A percentile compares a stretch with the other conserved stretches of the same genome.
phyloP scores from a whole-genome alignment of 2,113 vertebrate genomes.

The Triplophysa siluroides region DNA sequence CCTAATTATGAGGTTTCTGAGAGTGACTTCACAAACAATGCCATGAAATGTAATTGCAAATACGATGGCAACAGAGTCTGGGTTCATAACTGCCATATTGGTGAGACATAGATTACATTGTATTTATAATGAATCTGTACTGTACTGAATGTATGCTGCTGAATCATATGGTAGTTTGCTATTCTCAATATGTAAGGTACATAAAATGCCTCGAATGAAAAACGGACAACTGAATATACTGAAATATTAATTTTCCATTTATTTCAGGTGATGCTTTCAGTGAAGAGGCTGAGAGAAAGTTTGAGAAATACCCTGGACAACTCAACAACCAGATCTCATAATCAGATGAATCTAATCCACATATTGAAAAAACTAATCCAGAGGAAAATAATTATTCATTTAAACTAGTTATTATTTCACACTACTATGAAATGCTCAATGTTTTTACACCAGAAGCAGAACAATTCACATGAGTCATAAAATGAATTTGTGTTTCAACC shows the following conservation, averaged over 20 bases:
- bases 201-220: neutral
- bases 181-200: neutral
- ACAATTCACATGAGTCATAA: neutral
- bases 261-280: conserved; percentile 88
- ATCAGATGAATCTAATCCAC: conserved; percentile 34
- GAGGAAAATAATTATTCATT: conserved; percentile 3
- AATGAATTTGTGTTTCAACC: too few species aligned
- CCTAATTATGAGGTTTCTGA: conserved; percentile 93
- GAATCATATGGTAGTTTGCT: too few species aligned
- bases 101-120: conserved; percentile 63
- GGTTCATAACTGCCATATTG: conserved; percentile 94
- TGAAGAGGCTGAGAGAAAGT: conserved; percentile 89
- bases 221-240: neutral
- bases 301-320: conserved; percentile 94
- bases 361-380: conserved; percentile 5
- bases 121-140: neutral
- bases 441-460: neutral
- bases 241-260: neutral
- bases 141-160: too few species aligned
- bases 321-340: conserved; percentile 92
- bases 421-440: neutral
- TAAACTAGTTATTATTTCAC: neutral
- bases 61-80: conserved; percentile 96
- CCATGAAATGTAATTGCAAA: conserved; percentile 98
- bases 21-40: conserved; percentile 97